Conservation (phyloP, 2,113 vertebrate genomes). For the Talpa occidentalis region DNA sequence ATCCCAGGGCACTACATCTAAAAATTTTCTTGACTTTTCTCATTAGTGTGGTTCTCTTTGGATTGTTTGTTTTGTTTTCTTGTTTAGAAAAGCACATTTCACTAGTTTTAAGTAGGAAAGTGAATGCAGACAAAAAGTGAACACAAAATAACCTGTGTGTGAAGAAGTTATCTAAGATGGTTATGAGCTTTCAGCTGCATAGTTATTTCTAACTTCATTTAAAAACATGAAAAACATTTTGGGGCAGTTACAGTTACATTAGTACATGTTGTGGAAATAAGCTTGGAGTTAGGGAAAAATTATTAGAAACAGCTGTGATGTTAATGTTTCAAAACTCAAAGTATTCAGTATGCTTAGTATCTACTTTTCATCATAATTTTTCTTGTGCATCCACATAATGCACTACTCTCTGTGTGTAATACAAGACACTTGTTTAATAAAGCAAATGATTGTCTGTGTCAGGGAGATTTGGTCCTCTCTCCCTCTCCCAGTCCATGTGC, state of each 20-base stretch:
- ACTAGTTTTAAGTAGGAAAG: conserved; percentile 25
- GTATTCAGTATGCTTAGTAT: conserved; percentile 59
- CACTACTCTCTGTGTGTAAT: conserved; percentile 78
- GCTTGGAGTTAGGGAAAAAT: conserved; percentile 73
- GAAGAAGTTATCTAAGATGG: background rate
- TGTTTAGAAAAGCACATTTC: conserved; percentile 38
- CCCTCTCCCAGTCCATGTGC: conserved; percentile 64
- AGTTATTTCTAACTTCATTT: conserved; percentile 70
- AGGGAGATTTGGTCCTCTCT: conserved; percentile 74
- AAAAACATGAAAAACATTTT: conserved; percentile 72
- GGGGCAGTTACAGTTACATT: conserved; percentile 76
- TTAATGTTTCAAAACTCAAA: conserved; percentile 72
- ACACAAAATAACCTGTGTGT: conserved; percentile 17
- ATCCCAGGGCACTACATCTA: background rate
- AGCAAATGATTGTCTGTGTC: conserved; percentile 77
- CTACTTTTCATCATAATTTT: conserved; percentile 77
- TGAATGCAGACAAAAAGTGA: background rate
- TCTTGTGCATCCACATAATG: conserved; percentile 73
- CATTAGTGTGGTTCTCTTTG: background rate
- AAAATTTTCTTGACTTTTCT: background rate
- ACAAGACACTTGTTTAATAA: conserved; percentile 84
- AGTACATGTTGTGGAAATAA: conserved; percentile 78
- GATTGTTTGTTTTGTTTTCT: background rate
- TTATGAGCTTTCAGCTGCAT: background rate
- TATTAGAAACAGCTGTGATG: conserved; percentile 81